A percentile compares a stretch with the other conserved stretches of the same genome.
Evolutionary conservation across 2,888 invertebrate species (phyloP).

Genomic region (Sphecodes monilicornis): DNA sequence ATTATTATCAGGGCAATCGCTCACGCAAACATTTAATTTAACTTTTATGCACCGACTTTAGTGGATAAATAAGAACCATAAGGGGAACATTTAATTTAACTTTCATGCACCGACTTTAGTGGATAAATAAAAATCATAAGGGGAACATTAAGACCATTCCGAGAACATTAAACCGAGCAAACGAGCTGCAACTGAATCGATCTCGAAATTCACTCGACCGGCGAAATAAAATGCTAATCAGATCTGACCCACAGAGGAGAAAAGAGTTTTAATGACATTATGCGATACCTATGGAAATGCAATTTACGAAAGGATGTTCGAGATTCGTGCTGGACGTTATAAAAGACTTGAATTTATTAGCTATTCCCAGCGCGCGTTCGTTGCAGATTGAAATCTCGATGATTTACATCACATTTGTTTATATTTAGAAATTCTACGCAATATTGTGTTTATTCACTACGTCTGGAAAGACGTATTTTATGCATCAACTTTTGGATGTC

Average conservation of each 20-base stretch:
- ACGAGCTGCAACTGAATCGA: conserved; percentile 12
- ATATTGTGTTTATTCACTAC: not conserved
- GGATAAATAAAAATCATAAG: conserved; percentile 7
- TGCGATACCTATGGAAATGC: conserved; percentile 17
- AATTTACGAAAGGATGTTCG: conserved; percentile 16
- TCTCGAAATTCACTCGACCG: not conserved
- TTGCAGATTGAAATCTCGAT: not conserved
- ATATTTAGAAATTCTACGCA: not conserved
- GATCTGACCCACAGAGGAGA: conserved; percentile 3
- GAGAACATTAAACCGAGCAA: not conserved
- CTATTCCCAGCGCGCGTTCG: not conserved
- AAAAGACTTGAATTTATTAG: conserved; percentile 9
- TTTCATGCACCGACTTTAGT: conserved; percentile 3
- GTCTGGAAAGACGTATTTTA: not conserved
- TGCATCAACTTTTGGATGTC: not conserved
- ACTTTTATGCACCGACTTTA: conserved; percentile 1
- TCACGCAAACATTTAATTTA: conserved; percentile 11
- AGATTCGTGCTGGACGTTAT: not conserved
- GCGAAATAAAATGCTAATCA: conserved; percentile 41
- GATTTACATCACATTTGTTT: not conserved
- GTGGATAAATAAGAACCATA: conserved; percentile 14
- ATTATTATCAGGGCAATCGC: not conserved
- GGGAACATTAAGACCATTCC: not conserved
- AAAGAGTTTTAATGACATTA: conserved; percentile 26
- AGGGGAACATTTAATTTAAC: not conserved